A percentile compares a stretch with the other conserved stretches of the same genome.
Evolutionary conservation across 2,113 vertebrate species (phyloP).

Genomic region (Petroica traversi): DNA sequence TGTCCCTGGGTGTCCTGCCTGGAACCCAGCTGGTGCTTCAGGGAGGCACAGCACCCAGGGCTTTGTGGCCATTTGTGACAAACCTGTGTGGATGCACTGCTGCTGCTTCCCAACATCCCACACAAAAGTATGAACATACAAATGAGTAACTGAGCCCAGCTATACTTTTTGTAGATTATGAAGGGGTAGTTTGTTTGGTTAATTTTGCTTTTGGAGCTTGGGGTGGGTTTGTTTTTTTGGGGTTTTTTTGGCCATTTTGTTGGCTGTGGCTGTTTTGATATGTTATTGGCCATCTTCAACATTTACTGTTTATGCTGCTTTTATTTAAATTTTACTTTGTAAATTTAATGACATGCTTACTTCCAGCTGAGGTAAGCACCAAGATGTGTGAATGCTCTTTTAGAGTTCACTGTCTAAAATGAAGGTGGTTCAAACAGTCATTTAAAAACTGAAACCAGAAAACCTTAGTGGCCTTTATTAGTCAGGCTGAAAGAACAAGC

Average conservation of each 20-base stretch:
- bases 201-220: neutral
- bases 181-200: rapidly evolving
- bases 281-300: neutral
- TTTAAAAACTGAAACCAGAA: neutral
- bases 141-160: neutral
- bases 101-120: neutral
- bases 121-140: neutral
- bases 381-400: neutral
- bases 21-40: neutral
- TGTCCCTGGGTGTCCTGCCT: neutral
- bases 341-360: neutral
- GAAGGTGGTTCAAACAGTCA: neutral
- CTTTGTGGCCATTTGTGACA: neutral
- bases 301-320: neutral
- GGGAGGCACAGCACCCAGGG: rapidly evolving
- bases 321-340: neutral
- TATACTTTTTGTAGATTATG: neutral
- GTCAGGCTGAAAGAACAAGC: neutral
- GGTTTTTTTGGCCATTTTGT: neutral
- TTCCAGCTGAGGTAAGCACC: neutral
- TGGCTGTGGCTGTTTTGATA: neutral
- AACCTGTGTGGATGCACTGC: neutral
- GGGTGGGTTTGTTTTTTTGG: rapidly evolving
- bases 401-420: neutral
- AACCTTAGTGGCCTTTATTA: neutral